A percentile compares a stretch with the other conserved stretches of the same genome.
Conservation (phyloP, 2,113 vertebrate species). For the Redunca redunca region DNA sequence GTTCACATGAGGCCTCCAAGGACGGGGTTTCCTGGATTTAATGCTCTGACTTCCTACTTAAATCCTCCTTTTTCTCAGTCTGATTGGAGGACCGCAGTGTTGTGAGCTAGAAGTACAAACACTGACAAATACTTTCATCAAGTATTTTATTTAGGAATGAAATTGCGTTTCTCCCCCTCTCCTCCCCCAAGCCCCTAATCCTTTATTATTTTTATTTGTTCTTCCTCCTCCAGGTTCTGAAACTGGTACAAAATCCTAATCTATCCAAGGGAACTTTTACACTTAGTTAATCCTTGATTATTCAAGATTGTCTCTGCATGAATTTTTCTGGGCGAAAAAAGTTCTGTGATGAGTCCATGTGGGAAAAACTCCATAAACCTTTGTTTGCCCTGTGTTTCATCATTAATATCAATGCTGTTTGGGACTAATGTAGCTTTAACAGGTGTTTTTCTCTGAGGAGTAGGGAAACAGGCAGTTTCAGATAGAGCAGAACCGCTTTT, state of each 20-base stretch:
- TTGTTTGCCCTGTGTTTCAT: rapidly evolving
- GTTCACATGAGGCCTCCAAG: neutral
- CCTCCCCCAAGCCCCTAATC: neutral
- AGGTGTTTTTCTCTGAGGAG: neutral
- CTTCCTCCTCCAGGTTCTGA: neutral
- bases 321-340: neutral
- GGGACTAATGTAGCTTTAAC: too few species aligned
- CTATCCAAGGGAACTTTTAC: neutral
- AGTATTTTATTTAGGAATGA: neutral
- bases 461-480: neutral
- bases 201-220: neutral
- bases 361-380: neutral
- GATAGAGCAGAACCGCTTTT: rapidly evolving
- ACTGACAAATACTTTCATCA: too few species aligned
- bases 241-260: too few species aligned
- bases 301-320: neutral
- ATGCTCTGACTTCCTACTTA: neutral
- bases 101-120: neutral
- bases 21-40: neutral
- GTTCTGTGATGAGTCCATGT: neutral
- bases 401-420: neutral
- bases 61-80: neutral
- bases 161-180: neutral
- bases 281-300: neutral
- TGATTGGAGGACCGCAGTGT: neutral